Base-by-base conservation (phyloP, 2,113 vertebrate species). In the Odobenus rosmarus region DNA sequence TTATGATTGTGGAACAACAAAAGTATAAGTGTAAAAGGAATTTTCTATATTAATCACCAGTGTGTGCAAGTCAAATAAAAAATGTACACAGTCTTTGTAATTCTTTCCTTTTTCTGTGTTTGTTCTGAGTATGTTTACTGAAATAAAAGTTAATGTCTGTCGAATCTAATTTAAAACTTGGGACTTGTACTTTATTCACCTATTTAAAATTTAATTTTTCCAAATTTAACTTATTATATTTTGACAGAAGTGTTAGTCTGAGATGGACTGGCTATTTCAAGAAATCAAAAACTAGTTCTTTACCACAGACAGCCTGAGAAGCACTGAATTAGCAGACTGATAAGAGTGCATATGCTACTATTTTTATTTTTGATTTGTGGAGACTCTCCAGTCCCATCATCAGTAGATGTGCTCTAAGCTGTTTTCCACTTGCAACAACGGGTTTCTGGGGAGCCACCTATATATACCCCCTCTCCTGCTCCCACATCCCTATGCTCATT, bases 161-260 rank as follows among this genome's bases (percentile, higher is more conserved):
- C 62, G 36, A 84, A 62, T 42, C n/a, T 55, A 85, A 82, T 80
- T 62, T 55, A 89, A 95, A 96, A 84, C n/a, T 15, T 21, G 18
- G n/a, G 42, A 15, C 21, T 71, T 86, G 18, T 53, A 49, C 64
- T 61, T 89, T 71, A 80, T 39, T 88, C 23, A 93, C 8, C 18
- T 26, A 55, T 89, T 83, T 3, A 0, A 72, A 55, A 42, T 61
- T 28, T 26, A 84, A 55, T 53, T 51, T 94, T 94, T 94, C 59
- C 61, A 19, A 74, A 76, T 90, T 76, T 61, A 61, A 90, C 5
- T 76, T 72, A 80, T 15, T 87, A 16, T 26, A 39, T 94, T 95
- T 92, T 92, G 69, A 62, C 49, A 69, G 33, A 84, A 80, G 19
- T 79, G 84, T 79, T 77, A 82, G 26, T 87, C 49, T 72, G 67